These are phyloP conservation scores for Diarsia mendica DNA, from an alignment of 2,888 invertebrate genomes.

Conservation along the genomic window DNA sequence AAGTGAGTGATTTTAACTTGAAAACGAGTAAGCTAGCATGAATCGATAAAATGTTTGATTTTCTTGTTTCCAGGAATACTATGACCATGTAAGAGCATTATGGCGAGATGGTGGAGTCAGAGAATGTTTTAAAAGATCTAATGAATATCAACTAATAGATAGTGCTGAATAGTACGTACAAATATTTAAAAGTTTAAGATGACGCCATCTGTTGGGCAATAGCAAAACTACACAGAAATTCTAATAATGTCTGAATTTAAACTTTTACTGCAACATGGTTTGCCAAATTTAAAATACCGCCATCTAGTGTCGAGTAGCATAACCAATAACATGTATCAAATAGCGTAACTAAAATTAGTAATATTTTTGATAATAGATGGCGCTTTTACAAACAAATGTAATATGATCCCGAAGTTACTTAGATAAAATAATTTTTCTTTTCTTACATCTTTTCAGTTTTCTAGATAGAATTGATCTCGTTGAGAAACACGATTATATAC, in stretches of 20 bases:
- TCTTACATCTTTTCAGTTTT: conserved; percentile 91
- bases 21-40: background rate
- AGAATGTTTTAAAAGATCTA: conserved; percentile 92
- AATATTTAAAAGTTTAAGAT: background rate
- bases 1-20: conserved; percentile 80
- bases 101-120: conserved; percentile 94
- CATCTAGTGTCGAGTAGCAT: conserved; percentile 39
- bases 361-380: conserved; percentile 40
- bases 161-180: conserved; percentile 95
- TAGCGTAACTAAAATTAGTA: background rate
- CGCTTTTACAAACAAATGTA: conserved; percentile 14
- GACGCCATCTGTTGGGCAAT: conserved; percentile 52
- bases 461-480: conserved; percentile 93
- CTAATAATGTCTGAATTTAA: background rate
- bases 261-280: background rate
- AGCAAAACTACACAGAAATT: background rate
- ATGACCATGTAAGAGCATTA: conserved; percentile 91
- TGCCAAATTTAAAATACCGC: background rate
- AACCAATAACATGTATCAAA: conserved; percentile 1
- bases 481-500: conserved; percentile 91
- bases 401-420: background rate
- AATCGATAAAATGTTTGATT: background rate
- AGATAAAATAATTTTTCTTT: background rate
- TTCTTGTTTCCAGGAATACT: conserved; percentile 92
- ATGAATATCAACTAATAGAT: conserved; percentile 95